These are phyloP conservation scores for Gracilinanus agilis DNA, from an alignment of 2,113 vertebrate genomes.

Conservation along the genomic window DNA sequence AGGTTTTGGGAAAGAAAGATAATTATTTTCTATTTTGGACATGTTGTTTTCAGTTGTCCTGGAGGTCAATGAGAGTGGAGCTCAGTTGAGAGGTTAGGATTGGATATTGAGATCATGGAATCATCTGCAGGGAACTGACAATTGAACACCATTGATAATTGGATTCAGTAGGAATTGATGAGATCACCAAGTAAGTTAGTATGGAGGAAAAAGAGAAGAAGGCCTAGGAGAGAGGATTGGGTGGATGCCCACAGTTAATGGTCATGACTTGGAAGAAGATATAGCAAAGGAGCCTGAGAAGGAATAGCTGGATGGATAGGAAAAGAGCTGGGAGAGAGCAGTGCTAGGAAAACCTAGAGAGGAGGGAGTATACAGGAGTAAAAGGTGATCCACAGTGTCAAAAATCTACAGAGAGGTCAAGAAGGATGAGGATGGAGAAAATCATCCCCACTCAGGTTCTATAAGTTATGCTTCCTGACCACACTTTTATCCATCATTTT, in stretches of 20 bases:
- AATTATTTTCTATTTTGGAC: neutral
- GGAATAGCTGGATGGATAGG: neutral
- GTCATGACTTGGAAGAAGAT: neutral
- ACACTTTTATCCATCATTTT: conserved; percentile 1
- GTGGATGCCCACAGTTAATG: neutral
- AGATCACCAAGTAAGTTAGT: neutral
- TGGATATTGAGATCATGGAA: neutral
- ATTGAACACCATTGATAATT: neutral
- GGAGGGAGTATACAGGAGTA: neutral
- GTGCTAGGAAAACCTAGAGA: neutral
- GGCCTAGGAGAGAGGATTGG: neutral
- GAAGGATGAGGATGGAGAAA: neutral
- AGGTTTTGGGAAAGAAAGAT: neutral
- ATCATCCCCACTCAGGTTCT: neutral
- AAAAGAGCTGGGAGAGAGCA: neutral
- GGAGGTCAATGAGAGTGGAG: neutral
- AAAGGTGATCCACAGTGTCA: neutral
- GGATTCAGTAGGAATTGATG: neutral
- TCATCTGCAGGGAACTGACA: neutral
- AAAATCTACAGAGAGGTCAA: neutral
- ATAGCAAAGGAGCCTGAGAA: neutral
- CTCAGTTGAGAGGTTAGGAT: neutral
- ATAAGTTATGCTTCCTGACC: neutral
- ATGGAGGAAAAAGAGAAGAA: neutral
- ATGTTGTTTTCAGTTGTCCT: neutral